A percentile compares a stretch with the other conserved stretches of the same genome.
Evolutionary conservation across 1,140 invertebrate genomes (phyloP).

Genomic region (Drosophila triauraria): DNA sequence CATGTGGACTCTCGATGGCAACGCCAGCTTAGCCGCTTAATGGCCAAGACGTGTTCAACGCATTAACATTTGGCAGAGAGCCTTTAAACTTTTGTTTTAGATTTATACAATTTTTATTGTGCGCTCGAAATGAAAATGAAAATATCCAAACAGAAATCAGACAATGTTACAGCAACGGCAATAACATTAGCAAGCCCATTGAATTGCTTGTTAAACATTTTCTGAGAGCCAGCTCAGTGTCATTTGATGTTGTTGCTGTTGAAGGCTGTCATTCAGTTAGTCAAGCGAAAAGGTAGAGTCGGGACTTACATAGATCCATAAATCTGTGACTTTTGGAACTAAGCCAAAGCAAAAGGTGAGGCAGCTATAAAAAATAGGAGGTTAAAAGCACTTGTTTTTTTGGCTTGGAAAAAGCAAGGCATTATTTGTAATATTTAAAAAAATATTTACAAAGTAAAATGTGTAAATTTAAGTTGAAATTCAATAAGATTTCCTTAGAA

Average conservation of each 20-base stretch:
- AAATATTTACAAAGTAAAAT: too few species aligned
- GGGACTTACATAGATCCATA: conserved; percentile 35
- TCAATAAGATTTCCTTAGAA: background rate
- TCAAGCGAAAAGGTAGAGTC: conserved; percentile 8
- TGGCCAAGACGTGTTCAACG: conserved; percentile 81
- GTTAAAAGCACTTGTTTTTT: background rate
- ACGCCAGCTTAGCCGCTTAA: conserved; percentile 49
- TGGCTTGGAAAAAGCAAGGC: background rate
- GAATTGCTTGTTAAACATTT: conserved; percentile 52
- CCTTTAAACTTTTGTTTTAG: conserved; percentile 71
- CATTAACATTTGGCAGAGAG: conserved; percentile 70
- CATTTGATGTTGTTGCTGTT: conserved; percentile 26
- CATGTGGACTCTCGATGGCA: conserved; percentile 52
- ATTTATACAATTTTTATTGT: conserved; percentile 62
- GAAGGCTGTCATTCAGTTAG: conserved; percentile 42
- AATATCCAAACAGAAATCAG: conserved; percentile 51
- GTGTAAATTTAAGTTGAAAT: too few species aligned
- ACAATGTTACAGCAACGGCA: conserved; percentile 43
- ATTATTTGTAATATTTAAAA: too few species aligned
- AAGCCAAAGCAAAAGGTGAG: background rate
- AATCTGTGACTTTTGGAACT: conserved; percentile 26
- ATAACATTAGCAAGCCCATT: conserved; percentile 45
- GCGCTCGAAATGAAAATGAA: conserved; percentile 44
- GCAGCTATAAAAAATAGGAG: background rate
- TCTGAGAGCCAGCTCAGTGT: conserved; percentile 16